Percentiles rank a stretch among this genome's conserved stretches.
Conservation (phyloP, 2,797 vertebrate genomes). For the Xenentodon cancila region DNA sequence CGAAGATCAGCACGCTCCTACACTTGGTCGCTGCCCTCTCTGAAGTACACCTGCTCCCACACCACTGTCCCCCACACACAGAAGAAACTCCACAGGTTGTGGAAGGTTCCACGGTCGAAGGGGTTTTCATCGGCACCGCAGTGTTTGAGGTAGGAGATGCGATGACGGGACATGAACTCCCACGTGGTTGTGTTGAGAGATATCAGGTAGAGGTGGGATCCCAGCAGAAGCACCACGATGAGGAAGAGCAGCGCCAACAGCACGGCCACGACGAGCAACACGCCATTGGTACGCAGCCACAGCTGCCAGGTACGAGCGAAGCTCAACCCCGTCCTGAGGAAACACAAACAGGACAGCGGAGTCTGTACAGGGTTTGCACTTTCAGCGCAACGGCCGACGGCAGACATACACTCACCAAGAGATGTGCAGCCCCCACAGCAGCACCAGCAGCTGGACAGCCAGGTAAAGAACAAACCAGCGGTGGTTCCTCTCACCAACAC, state of each 20-base stretch:
- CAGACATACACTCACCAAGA: conserved; percentile 95
- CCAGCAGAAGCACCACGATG: conserved; percentile 87
- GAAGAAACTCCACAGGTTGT: conserved; percentile 94
- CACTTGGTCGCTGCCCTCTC: conserved; percentile 77
- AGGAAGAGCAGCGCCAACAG: conserved; percentile 79
- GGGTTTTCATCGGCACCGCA: conserved; percentile 87
- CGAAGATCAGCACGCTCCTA: conserved; percentile 56
- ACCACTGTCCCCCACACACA: conserved; percentile 84
- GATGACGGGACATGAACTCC: conserved; percentile 96
- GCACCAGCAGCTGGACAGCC: conserved; percentile 86
- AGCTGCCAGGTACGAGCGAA: conserved; percentile 77
- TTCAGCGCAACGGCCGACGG: too few relatives aligned
- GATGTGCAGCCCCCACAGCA: conserved; percentile 88
- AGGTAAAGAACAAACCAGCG: conserved; percentile 91
- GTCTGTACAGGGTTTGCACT: not conserved
- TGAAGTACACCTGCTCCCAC: conserved; percentile 91
- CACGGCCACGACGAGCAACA: conserved; percentile 83
- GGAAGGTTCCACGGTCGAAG: conserved; percentile 89
- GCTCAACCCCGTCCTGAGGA: conserved; percentile 89
- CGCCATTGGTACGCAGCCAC: conserved; percentile 85
- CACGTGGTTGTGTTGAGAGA: conserved; percentile 94
- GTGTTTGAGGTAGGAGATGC: conserved; percentile 94
- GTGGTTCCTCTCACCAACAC: conserved; percentile 93
- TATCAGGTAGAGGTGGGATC: conserved; percentile 92
- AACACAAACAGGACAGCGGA: not conserved